phyloP scores from a whole-genome alignment of 30 jellyfish, hydroid and myxozoan genomes.

The Catostylus mosaicus region DNA sequence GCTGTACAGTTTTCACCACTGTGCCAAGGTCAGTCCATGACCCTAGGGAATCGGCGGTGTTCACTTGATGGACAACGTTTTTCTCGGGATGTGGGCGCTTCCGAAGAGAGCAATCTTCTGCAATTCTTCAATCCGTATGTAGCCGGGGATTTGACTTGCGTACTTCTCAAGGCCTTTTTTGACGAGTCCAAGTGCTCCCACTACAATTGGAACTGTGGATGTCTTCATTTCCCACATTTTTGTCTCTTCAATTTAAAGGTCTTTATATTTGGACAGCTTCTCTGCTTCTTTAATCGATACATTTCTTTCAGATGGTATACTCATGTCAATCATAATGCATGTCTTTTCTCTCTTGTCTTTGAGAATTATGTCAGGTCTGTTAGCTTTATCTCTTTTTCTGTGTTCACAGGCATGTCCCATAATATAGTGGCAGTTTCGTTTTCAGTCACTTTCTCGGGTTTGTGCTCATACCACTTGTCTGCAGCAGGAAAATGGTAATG shows the following conservation, averaged over 20 bases:
- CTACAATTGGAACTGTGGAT: neutral
- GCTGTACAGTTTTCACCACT: neutral
- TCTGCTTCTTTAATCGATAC: slow-evolving; percentile 7
- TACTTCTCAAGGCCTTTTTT: neutral
- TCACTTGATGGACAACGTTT: too few relatives aligned
- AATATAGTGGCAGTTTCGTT: neutral
- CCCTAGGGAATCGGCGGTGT: too few relatives aligned
- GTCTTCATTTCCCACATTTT: slow-evolving; percentile 49
- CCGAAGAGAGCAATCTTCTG: slow-evolving; percentile 1
- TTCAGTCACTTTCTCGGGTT: slow-evolving; percentile 7
- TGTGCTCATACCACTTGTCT: slow-evolving; percentile 20
- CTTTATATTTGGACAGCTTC: slow-evolving; percentile 27
- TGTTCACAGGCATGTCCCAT: neutral
- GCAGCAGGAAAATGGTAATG: neutral
- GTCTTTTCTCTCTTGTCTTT: slow-evolving; percentile 32
- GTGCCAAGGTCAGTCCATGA: too few relatives aligned
- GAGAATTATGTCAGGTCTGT: slow-evolving; percentile 56
- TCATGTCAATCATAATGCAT: slow-evolving; percentile 17
- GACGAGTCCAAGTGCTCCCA: slow-evolving; percentile 16
- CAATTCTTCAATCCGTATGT: slow-evolving; percentile 16
- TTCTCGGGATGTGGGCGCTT: slow-evolving; percentile 2
- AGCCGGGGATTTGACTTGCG: neutral
- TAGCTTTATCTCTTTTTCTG: slow-evolving; percentile 37
- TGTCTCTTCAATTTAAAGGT: slow-evolving; percentile 13
- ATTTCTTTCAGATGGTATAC: neutral